A percentile compares a stretch with the other conserved stretches of the same genome.
phyloP scores from a whole-genome alignment of 2,113 vertebrate species.

The Apeltes quadracus region DNA sequence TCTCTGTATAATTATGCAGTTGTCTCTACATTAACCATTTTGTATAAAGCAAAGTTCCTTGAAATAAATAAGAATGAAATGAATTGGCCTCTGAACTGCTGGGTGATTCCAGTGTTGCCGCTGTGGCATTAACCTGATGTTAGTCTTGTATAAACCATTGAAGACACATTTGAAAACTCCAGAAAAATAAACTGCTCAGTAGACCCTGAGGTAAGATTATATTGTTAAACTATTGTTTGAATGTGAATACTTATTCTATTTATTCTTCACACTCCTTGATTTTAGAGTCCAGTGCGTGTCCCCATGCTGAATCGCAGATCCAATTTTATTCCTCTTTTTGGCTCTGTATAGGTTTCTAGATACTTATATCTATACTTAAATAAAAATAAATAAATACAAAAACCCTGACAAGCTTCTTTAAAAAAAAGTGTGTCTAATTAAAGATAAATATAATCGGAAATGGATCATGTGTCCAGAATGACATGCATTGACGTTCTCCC shows the following conservation, averaged over 20 bases:
- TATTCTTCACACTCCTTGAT: background rate
- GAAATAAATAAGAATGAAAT: conserved; percentile 83
- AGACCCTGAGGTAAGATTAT: background rate
- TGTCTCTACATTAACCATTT: conserved; percentile 98
- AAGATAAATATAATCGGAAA: too few relatives aligned
- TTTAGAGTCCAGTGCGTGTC: background rate
- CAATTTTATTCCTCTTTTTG: too few relatives aligned
- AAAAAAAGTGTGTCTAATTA: too few relatives aligned
- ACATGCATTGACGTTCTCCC: too few relatives aligned
- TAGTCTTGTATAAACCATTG: background rate
- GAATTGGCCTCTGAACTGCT: conserved; percentile 9
- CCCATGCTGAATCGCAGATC: too few relatives aligned
- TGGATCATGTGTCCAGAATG: too few relatives aligned
- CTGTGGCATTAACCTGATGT: background rate
- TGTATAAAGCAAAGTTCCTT: conserved; percentile 97
- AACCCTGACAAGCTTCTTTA: too few relatives aligned
- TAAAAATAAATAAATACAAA: too few relatives aligned
- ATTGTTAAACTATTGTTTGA: background rate
- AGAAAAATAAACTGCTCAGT: background rate
- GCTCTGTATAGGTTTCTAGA: too few relatives aligned
- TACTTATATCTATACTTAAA: too few relatives aligned
- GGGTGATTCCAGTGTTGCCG: background rate
- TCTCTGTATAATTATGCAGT: conserved; percentile 85
- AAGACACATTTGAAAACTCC: background rate
- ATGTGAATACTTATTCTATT: background rate